Percentiles rank a stretch among this genome's conserved stretches.
phyloP scores from a whole-genome alignment of 2,888 invertebrate genomes.

The Patella depressa region DNA sequence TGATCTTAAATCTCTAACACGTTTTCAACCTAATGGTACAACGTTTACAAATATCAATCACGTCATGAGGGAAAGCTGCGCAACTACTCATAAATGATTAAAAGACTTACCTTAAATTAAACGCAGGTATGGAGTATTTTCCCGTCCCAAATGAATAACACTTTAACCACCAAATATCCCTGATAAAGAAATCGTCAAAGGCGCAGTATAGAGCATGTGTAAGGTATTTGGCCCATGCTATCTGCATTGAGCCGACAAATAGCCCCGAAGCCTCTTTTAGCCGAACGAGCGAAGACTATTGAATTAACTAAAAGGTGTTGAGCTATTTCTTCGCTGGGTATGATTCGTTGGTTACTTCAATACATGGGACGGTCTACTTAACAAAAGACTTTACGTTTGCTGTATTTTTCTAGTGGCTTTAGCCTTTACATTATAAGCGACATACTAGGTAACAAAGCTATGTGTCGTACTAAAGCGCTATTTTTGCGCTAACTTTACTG shows the following conservation, averaged over 20 bases:
- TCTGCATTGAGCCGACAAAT: constrained; percentile 12
- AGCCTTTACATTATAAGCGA: not conserved
- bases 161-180: too few relatives aligned
- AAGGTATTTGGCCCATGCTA: constrained; percentile 1
- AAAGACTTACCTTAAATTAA: too few relatives aligned
- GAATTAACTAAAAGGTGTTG: constrained; percentile 7
- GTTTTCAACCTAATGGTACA: too few relatives aligned
- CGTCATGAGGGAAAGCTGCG: too few relatives aligned
- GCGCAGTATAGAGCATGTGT: not conserved
- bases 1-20: too few relatives aligned
- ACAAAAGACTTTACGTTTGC: constrained; percentile 10
- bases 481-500: too few relatives aligned
- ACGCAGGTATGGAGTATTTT: too few relatives aligned
- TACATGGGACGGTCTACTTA: constrained; percentile 13
- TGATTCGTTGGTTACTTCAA: constrained; percentile 2
- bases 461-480: not conserved
- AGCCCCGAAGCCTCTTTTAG: constrained; percentile 10
- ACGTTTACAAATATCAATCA: too few relatives aligned
- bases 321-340: not conserved
- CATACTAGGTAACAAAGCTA: constrained; percentile 1
- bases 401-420: constrained; percentile 7
- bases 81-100: too few relatives aligned
- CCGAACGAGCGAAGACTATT: constrained; percentile 5
- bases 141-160: too few relatives aligned
- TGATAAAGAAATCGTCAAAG: too few relatives aligned